Conservation (phyloP, 2,113 vertebrate genomes). For the Dipodomys stephensi region DNA sequence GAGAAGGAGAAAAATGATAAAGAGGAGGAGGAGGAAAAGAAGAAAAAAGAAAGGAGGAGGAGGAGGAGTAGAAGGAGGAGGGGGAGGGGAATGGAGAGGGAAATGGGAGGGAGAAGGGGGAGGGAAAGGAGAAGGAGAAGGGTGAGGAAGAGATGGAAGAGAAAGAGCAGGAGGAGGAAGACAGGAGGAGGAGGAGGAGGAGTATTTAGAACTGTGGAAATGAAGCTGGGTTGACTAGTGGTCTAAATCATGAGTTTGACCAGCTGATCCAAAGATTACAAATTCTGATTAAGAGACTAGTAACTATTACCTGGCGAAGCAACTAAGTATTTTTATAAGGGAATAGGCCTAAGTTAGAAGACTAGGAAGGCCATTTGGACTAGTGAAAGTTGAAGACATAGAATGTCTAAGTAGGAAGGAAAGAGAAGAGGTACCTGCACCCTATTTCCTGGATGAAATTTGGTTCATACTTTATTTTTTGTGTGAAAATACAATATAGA, state of each 20-base stretch:
- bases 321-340: background rate
- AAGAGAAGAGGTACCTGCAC: background rate
- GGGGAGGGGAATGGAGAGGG: no score
- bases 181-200: no score
- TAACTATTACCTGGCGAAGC: background rate
- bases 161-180: no score
- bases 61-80: no score
- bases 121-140: no score
- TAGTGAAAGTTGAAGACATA: background rate
- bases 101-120: no score
- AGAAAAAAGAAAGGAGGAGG: no score
- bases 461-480: background rate
- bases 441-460: background rate
- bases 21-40: no score
- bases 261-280: background rate
- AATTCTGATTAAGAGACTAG: background rate
- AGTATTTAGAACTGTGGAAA: background rate
- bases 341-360: background rate
- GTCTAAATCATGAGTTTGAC: background rate
- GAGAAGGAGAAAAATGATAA: no score
- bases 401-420: background rate
- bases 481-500: no score
- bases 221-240: background rate
- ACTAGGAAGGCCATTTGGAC: background rate
- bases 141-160: no score